Percentiles rank a stretch among this genome's conserved stretches.
Evolutionary conservation across 2,888 invertebrate genomes (phyloP).

Genomic region (Chaitophorus viminalis): DNA sequence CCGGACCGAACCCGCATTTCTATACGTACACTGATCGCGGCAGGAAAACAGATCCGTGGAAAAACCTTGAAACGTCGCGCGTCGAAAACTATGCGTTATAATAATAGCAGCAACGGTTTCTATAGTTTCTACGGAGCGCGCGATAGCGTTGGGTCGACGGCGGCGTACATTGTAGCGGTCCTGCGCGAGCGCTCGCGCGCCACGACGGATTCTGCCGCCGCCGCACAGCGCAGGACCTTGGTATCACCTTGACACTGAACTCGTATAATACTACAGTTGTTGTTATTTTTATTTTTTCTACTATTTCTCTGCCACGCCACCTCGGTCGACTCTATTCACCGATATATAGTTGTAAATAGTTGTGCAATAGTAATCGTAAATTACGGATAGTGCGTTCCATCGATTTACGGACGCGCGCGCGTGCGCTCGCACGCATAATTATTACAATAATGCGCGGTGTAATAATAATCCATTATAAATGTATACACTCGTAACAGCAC

Average conservation of each 20-base stretch:
- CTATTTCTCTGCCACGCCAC: background rate
- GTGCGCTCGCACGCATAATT: too few relatives aligned
- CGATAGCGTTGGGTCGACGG: too few relatives aligned
- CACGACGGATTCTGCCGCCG: constrained; percentile 41
- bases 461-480: too few relatives aligned
- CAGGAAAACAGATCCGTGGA: constrained; percentile 5
- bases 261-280: background rate
- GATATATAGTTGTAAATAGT: background rate
- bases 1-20: background rate
- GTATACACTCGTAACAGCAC: background rate
- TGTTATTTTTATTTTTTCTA: background rate
- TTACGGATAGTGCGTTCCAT: constrained; percentile 6
- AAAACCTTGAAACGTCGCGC: constrained; percentile 46
- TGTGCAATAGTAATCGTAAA: constrained; percentile 23
- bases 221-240: constrained; percentile 32
- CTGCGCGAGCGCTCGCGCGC: background rate
- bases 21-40: background rate
- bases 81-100: background rate
- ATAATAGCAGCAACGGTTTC: background rate
- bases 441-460: background rate
- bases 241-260: constrained; percentile 60
- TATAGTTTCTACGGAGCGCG: too few relatives aligned
- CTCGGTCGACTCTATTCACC: background rate
- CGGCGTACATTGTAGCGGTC: constrained; percentile 41
- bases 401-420: background rate